A percentile compares a stretch with the other conserved stretches of the same genome.
Conservation (phyloP, 2,888 invertebrate species). For the Pyrochroa serraticornis region DNA sequence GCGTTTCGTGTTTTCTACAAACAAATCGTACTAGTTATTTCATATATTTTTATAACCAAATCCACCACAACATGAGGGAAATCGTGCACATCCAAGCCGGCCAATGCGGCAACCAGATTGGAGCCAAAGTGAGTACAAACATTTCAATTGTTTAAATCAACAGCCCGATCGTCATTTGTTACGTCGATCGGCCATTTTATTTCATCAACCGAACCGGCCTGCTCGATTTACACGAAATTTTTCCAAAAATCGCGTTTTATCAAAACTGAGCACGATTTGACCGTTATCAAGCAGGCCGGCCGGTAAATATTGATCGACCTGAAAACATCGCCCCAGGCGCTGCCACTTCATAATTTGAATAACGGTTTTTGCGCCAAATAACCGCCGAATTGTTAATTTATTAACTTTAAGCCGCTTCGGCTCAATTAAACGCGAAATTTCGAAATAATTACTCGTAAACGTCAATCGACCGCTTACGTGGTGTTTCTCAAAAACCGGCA, state of each 20-base stretch:
- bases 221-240: background rate
- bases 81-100: conserved; percentile 89
- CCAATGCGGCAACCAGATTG: conserved; percentile 82
- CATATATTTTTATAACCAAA: conserved; percentile 35
- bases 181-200: background rate
- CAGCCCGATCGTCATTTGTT: conserved; percentile 1
- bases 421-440: no score
- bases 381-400: no score
- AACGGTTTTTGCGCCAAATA: background rate
- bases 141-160: background rate
- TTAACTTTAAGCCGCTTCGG: no score
- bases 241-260: background rate
- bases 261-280: conserved; percentile 8
- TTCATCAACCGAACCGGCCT: background rate
- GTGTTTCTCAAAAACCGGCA: no score
- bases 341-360: conserved; percentile 6
- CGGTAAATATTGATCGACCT: conserved; percentile 40
- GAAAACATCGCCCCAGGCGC: conserved; percentile 37
- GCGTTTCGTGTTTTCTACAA: conserved; percentile 49
- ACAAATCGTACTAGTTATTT: conserved; percentile 21
- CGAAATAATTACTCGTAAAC: no score
- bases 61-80: conserved; percentile 75
- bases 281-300: conserved; percentile 18
- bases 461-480: no score
- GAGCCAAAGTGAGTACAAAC: conserved; percentile 76